A percentile compares a stretch with the other conserved stretches of the same genome.
phyloP scores from a whole-genome alignment of 1,140 invertebrate species.

The Lordiphosa stackelbergi region DNA sequence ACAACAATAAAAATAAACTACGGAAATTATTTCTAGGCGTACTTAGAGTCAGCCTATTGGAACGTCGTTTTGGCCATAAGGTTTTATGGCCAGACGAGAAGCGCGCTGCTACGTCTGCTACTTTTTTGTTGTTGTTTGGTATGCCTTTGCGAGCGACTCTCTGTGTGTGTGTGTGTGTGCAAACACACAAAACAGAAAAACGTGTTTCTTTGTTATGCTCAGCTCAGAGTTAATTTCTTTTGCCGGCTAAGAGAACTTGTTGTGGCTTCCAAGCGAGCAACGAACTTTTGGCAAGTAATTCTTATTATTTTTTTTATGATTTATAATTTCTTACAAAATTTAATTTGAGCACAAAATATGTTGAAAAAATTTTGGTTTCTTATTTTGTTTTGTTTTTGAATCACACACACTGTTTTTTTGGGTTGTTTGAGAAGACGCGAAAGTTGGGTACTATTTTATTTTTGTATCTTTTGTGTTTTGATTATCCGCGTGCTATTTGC shows the following conservation, averaged over 20 bases:
- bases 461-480: conserved; percentile 24
- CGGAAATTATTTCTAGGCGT: conserved; percentile 67
- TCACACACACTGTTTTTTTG: conserved; percentile 2
- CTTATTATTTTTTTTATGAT: conserved; percentile 29
- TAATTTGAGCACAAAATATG: conserved; percentile 50
- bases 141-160: neutral
- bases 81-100: conserved; percentile 55
- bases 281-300: conserved; percentile 59
- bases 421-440: conserved; percentile 42
- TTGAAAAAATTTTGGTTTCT: conserved; percentile 12
- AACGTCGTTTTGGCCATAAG: conserved; percentile 62
- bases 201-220: conserved; percentile 49
- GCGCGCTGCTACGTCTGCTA: conserved; percentile 28
- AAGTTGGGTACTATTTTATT: conserved; percentile 50
- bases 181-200: conserved; percentile 58
- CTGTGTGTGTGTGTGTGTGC: conserved; percentile 22
- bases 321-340: conserved; percentile 36
- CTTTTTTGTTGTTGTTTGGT: conserved; percentile 14
- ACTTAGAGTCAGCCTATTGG: conserved; percentile 60
- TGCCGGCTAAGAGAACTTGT: conserved; percentile 60
- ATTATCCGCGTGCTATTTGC: conserved; percentile 71
- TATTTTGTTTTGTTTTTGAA: conserved; percentile 14
- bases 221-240: conserved; percentile 24
- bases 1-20: conserved; percentile 75
- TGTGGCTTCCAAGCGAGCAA: conserved; percentile 45